phyloP scores from a whole-genome alignment of 2,113 vertebrate genomes.

The Cepphus grylle region DNA sequence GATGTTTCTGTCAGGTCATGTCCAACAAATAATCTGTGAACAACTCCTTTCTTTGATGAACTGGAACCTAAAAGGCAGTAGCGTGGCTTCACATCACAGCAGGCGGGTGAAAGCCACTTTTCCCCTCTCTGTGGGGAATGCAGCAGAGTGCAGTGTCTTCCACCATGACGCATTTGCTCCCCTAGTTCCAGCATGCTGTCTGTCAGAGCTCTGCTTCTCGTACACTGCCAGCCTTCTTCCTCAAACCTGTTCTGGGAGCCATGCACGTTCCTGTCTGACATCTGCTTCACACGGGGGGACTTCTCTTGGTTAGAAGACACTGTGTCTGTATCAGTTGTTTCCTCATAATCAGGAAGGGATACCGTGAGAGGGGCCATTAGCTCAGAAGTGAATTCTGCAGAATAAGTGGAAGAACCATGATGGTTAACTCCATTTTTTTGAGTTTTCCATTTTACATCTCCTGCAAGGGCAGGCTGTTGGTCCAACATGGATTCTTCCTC shows the following conservation, averaged over 20 bases:
- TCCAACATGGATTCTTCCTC: neutral
- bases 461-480: neutral
- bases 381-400: slow-evolving; percentile 18
- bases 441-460: neutral
- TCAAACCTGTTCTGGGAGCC: neutral
- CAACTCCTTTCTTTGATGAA: neutral
- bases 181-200: slow-evolving; percentile 24
- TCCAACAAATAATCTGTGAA: neutral
- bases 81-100: neutral
- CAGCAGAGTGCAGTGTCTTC: neutral
- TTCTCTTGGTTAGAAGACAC: neutral
- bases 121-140: neutral
- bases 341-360: slow-evolving; percentile 59
- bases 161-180: neutral
- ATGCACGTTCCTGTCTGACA: neutral
- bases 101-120: neutral
- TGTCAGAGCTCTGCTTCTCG: neutral
- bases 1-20: neutral
- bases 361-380: slow-evolving; percentile 58
- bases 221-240: neutral
- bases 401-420: neutral
- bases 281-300: neutral
- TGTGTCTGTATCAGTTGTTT: neutral
- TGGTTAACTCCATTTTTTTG: neutral
- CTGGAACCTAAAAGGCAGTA: neutral